Base-by-base conservation (phyloP, 1,140 invertebrate genomes). In the Lamellibrachia luymesi region DNA sequence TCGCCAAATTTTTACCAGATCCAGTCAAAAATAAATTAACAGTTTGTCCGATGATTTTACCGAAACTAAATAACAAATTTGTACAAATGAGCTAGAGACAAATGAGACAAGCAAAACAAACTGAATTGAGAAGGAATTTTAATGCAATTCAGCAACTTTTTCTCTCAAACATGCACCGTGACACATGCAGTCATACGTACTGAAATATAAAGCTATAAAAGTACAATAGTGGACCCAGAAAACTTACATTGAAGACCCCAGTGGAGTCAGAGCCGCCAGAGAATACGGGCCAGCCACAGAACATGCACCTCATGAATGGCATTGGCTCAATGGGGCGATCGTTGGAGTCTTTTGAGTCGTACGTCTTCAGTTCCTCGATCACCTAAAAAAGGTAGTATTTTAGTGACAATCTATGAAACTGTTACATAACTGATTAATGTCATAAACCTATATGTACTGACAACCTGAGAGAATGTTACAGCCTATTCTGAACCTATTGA, bases 261-360 rank as follows among this genome's bases (percentile, higher is more conserved):
- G 49, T 27, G 2, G 91, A 91, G n/a, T 91, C 91, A 13, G 91
- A 91, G 17, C 91, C 91, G 2, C 91, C 91, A 38, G 91, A 91
- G 91, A 51, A 51, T 51, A 91, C 17, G 51, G 91, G 91, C 91
- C 91, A 91, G 17, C 91, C 49, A 22, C 49, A 50, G 49, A 91
- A 50, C 91, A 25, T 27, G 49, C 91, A 50, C 17, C 91, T 51
- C 49, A 7, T 10, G 25, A 91, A 49, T 50, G 91, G 91, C 91
- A 91, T 91, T 13, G 91, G 91, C 2, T 80, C 64, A 80, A 49
- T 4, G 91, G 13, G 13, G 2, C 91, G 17, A 90, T 27, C 89
- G 89, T 90, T 17, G 17, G 38, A 50, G 17, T 91, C 51, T 10
- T 51, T 93, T 93, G 93, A 92, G 56, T 93, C 92, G 27, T 92